Evolutionary conservation across 2,888 invertebrate genomes (phyloP).

Genomic region (Sericinus montela): DNA sequence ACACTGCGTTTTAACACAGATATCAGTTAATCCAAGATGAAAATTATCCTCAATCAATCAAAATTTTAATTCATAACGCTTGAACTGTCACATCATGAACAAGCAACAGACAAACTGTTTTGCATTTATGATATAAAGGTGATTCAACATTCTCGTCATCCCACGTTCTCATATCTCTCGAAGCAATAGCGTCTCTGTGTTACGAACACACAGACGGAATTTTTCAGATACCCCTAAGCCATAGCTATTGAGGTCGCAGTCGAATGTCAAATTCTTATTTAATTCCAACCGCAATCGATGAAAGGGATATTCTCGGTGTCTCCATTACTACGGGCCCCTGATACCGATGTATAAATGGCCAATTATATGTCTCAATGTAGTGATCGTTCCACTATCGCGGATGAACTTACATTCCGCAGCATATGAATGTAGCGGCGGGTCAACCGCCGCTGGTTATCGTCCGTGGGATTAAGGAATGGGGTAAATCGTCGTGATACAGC

Average conservation of each 20-base stretch:
- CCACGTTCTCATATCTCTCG: too few species aligned
- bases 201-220: conserved; percentile 20
- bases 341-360: not conserved
- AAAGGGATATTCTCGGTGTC: conserved; percentile 41
- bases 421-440: conserved; percentile 32
- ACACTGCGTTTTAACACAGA: too few species aligned
- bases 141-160: too few species aligned
- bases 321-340: conserved; percentile 28
- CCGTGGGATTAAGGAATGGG: conserved; percentile 62
- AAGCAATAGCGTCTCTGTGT: too few species aligned
- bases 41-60: too few species aligned
- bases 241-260: conserved; percentile 35
- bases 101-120: too few species aligned
- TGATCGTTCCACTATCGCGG: conserved; percentile 23
- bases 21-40: too few species aligned
- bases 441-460: conserved; percentile 21
- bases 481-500: conserved; percentile 64
- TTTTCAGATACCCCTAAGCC: conserved; percentile 33
- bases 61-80: too few species aligned
- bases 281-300: conserved; percentile 36
- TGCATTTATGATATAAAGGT: too few species aligned
- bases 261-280: conserved; percentile 39
- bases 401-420: conserved; percentile 10
- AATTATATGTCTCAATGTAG: conserved; percentile 16
- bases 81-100: too few species aligned